Percentiles rank a stretch among this genome's conserved stretches.
Evolutionary conservation across 2,113 vertebrate genomes (phyloP).

Genomic region (Sinosuthora webbiana): DNA sequence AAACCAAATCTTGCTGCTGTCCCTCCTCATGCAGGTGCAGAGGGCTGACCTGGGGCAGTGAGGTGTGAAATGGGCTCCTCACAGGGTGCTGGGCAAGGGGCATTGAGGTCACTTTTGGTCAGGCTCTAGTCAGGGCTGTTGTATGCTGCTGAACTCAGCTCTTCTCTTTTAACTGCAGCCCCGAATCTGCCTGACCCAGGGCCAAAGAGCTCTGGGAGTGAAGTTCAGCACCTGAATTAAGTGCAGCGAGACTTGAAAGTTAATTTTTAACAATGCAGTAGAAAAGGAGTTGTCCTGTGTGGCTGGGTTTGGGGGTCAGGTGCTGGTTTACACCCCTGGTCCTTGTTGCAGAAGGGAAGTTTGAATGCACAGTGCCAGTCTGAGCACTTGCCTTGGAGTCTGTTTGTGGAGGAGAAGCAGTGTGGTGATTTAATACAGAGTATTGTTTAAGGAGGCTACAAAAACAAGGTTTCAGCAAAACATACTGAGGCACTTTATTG

Average conservation of each 20-base stretch:
- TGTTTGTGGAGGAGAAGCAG: background rate
- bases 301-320: background rate
- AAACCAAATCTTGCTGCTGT: background rate
- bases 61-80: conserved; percentile 1
- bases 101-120: accelerated
- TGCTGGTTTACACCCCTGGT: background rate
- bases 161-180: background rate
- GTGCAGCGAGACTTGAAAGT: background rate
- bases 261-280: background rate
- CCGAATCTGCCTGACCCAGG: background rate
- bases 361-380: background rate
- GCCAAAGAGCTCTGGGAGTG: background rate
- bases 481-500: conserved; percentile 36
- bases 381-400: background rate
- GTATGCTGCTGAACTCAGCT: background rate
- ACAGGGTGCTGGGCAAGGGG: background rate
- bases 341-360: background rate
- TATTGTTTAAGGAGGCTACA: conserved; percentile 32
- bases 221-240: background rate
- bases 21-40: background rate
- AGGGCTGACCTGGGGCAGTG: background rate
- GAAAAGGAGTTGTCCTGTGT: background rate
- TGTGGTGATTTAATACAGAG: background rate
- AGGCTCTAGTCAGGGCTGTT: background rate
- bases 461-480: conserved; percentile 51